phyloP scores from a whole-genome alignment of 1,140 invertebrate genomes.

The Saccostrea glomerata region DNA sequence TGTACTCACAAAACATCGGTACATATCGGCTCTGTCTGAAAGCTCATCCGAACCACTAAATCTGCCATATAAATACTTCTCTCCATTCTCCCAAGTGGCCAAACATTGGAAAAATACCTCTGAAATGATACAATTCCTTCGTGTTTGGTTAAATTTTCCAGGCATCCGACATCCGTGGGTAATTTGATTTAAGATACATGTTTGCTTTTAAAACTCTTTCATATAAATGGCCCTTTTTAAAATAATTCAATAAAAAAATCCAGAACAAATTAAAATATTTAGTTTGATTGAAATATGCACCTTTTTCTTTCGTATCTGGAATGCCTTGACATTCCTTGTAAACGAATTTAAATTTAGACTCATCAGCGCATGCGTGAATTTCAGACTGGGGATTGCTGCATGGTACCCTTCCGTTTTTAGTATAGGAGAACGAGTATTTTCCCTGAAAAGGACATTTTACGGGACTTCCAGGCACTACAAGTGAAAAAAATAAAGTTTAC shows the following conservation, averaged over 20 bases:
- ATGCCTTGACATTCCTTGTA: conserved; percentile 67
- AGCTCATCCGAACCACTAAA: conserved; percentile 62
- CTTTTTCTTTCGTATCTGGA: conserved; percentile 64
- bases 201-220: neutral
- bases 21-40: conserved; percentile 67
- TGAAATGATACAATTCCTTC: conserved; percentile 53
- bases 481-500: conserved; percentile 10
- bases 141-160: neutral
- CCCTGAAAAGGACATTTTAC: conserved; percentile 78
- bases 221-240: neutral
- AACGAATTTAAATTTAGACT: conserved; percentile 73
- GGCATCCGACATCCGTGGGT: neutral
- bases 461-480: conserved; percentile 74
- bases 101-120: conserved; percentile 71
- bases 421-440: conserved; percentile 72
- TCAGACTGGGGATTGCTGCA: conserved; percentile 65
- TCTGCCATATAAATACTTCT: conserved; percentile 70
- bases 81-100: conserved; percentile 76
- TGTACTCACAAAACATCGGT: conserved; percentile 74
- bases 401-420: conserved; percentile 59
- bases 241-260: no score
- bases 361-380: conserved; percentile 73
- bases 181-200: neutral
- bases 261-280: no score
- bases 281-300: conserved; percentile 41